phyloP scores from a whole-genome alignment of 2,888 invertebrate species.

The Agrilus cyanescens region DNA sequence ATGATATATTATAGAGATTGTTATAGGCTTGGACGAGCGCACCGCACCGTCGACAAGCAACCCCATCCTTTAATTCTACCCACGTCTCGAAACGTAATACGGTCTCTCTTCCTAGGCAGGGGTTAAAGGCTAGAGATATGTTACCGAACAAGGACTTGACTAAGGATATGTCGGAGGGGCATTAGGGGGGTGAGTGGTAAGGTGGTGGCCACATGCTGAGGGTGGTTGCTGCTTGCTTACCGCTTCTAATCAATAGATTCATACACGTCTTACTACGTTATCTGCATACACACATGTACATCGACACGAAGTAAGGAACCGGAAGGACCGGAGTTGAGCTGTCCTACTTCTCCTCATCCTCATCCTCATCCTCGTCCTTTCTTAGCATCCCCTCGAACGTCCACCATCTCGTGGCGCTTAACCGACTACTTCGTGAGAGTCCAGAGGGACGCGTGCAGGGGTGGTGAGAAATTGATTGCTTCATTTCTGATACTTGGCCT shows the following conservation, averaged over 20 bases:
- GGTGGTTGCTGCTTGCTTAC: slow-evolving; percentile 23
- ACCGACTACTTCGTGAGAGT: too few species aligned
- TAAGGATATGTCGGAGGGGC: slow-evolving; percentile 16
- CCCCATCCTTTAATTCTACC: slow-evolving; percentile 9
- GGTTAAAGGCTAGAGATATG: slow-evolving; percentile 22
- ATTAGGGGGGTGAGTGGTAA: slow-evolving; percentile 11
- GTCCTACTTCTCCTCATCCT: too few species aligned
- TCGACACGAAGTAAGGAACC: slow-evolving; percentile 23
- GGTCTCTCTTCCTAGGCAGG: slow-evolving; percentile 16
- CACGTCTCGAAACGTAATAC: slow-evolving; percentile 18
- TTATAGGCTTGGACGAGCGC: background rate
- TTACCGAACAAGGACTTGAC: slow-evolving; percentile 17
- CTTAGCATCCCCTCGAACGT: background rate
- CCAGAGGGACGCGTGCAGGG: too few species aligned
- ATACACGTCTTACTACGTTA: slow-evolving; percentile 25
- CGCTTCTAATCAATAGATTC: slow-evolving; percentile 32
- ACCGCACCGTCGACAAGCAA: slow-evolving; percentile 4
- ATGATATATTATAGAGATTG: too few species aligned
- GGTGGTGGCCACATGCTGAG: slow-evolving; percentile 24
- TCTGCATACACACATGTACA: slow-evolving; percentile 32
- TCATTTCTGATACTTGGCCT: too few species aligned
- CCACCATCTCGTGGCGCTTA: background rate
- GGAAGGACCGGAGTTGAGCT: slow-evolving; percentile 22
- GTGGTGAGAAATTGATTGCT: too few species aligned
- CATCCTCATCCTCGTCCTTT: background rate